Base-by-base conservation (phyloP, 2,113 vertebrate genomes). In the Circaetus gallicus region DNA sequence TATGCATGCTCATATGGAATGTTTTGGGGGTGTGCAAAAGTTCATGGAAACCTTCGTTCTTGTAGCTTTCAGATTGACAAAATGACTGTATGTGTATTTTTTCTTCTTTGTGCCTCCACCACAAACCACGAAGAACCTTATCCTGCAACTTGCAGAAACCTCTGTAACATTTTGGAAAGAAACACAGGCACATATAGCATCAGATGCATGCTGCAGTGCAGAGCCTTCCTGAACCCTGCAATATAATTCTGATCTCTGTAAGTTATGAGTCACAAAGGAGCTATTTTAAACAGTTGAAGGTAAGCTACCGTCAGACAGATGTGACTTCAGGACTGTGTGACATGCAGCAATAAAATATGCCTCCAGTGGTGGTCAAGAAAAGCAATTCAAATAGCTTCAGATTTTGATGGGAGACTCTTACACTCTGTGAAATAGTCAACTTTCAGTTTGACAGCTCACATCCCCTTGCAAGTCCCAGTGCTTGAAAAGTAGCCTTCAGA, bases 181-280 rank as follows among this genome's bases (percentile, higher is more conserved):
- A 83, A 8, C 36, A 31, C 10, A 12, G 32, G 16, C 1, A 0
- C 25, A 10, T 11, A 9, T 2, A 55, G 63, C 50, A 15, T 81
- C 42, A 28, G 77, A 21, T 36, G 20, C 31, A 7, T 12, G 62
- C 67, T 71, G 58, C 55, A 74, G 36, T 6, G 34, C 62, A 45
- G 28, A 56, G 73, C 34, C 32, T 55, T 20, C 62, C 61, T 24
- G 28, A 63, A 82, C 55, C 59, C 69, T 61, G 72, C 77, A 53
- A 16, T 26, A 69, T n/a, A 52, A 55, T 16, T 85, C 56, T 85
- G 58, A 36, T 50, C 91, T 69, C 58, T 52, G 11, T 9, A 5
- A 62, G 63, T 63, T 59, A 24, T 42, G 83, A 94, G 80, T 87
- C 78, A 89, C 89, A 82, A 50, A 90, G 78, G 81, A 94, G 56